Base-by-base conservation (phyloP, 2,797 vertebrate species). In the Enoplosus armatus region DNA sequence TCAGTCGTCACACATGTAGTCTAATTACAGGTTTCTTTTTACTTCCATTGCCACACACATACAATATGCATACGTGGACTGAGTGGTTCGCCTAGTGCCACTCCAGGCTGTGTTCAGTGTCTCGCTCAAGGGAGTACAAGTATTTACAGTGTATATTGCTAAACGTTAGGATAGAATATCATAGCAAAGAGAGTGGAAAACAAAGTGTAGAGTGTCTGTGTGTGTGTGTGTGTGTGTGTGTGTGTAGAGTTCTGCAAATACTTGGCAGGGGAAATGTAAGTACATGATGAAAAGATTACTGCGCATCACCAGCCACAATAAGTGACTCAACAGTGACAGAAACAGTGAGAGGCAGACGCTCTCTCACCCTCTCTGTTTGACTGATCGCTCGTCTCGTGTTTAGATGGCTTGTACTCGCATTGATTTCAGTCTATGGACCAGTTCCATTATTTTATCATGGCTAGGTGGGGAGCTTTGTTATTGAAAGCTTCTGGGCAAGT, bases 371-470 rank as follows among this genome's bases (percentile, higher is more conserved):
- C 64, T 83, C 63, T 18, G 68, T 89, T 67, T 85, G 81, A 87
- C 60, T 72, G 71, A 86, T 85, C 31, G n/a, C 79, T 33, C 64
- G 48, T 68, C 75, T 73, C 50, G 3, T 85, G 64, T 82, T 89
- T 67, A 47, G 71, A 86, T 55, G 68, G 79, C 56, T 75, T 74
- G 64, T 62, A 27, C 45, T 53, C 51, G 33, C 83, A 90, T 86
- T 79, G 84, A 85, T 88, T 91, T 82, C 79, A 83, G 82, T 76
- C 72, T 77, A 67, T 75, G 62, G 79, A 80, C 66, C 35, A 55
- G 74, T 87, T 87, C 80, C 85, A 85, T 91, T 89, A 90, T 92
- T 92, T 89, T 79, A 89, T 88, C 69, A 80, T 61, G 82, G 76
- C 65, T 70, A 71, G 85, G 85, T 88, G 75, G 82, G 78, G 82